Evolutionary conservation across 2,888 invertebrate species (phyloP).

Genomic region (Diabrotica balteata): DNA sequence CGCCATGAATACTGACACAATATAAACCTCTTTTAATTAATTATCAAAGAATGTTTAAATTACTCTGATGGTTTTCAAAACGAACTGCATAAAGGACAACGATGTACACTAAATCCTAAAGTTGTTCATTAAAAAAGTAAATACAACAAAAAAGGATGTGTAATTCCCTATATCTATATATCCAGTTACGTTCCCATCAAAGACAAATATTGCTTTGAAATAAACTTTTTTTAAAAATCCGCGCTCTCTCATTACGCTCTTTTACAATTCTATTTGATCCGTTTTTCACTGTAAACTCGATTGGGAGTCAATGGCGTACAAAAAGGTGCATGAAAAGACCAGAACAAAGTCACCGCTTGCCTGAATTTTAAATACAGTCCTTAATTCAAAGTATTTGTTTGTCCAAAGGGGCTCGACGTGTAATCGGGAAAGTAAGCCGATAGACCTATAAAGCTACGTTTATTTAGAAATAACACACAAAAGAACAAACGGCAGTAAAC

Average conservation of each 20-base stretch:
- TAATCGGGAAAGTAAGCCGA: no score
- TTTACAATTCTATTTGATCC: conserved; percentile 22
- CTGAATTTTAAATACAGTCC: neutral
- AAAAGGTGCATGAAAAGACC: neutral
- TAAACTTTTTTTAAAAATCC: conserved; percentile 13
- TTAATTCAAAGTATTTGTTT: neutral
- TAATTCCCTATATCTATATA: conserved; percentile 8
- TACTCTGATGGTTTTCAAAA: no score
- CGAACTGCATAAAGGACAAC: no score
- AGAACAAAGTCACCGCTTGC: neutral
- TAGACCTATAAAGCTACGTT: no score
- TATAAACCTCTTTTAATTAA: no score
- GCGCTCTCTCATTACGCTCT: conserved; percentile 16
- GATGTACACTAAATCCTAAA: no score
- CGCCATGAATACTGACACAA: no score
- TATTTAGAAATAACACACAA: no score
- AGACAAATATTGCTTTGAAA: conserved; percentile 23
- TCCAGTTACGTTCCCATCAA: conserved; percentile 12
- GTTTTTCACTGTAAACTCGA: conserved; percentile 15
- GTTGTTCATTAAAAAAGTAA: neutral
- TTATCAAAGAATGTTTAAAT: no score
- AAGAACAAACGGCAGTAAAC: no score
- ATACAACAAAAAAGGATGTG: neutral
- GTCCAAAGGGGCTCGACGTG: neutral
- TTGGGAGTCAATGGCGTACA: neutral